A percentile compares a stretch with the other conserved stretches of the same genome.
Conservation (phyloP, 1,140 invertebrate genomes). For the Zaprionus kolodkinae region DNA sequence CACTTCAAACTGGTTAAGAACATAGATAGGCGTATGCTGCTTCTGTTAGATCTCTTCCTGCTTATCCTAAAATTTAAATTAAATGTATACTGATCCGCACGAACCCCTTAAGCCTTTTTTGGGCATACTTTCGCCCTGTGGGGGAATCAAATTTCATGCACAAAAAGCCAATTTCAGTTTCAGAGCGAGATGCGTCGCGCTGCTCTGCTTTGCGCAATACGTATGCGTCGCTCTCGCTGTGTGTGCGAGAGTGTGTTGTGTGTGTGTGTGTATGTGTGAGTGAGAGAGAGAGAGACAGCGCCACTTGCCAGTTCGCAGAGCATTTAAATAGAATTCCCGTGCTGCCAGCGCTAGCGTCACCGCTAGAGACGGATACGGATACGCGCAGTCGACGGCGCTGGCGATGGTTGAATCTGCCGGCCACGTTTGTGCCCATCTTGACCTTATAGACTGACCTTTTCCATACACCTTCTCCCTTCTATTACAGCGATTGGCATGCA, state of each 20-base stretch:
- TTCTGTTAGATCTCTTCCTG: background rate
- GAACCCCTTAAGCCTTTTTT: slow-evolving; percentile 57
- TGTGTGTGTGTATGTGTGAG: slow-evolving; percentile 10
- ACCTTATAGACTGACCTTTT: background rate
- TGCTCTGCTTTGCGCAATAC: slow-evolving; percentile 10
- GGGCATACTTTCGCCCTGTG: slow-evolving; percentile 58
- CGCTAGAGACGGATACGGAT: slow-evolving; percentile 53
- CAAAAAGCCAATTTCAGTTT: slow-evolving; percentile 67
- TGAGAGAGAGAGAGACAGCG: slow-evolving; percentile 38
- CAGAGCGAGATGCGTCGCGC: slow-evolving; percentile 47
- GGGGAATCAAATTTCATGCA: slow-evolving; percentile 73
- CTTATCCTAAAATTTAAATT: background rate
- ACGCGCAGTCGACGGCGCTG: slow-evolving; percentile 21
- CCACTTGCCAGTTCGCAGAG: slow-evolving; percentile 70
- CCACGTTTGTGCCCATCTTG: slow-evolving; percentile 10
- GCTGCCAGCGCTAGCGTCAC: slow-evolving; percentile 27
- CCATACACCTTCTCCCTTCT: background rate
- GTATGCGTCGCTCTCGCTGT: background rate
- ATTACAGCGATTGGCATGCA: slow-evolving; percentile 36
- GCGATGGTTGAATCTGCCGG: slow-evolving; percentile 32
- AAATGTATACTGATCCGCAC: slow-evolving; percentile 2
- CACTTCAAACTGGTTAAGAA: background rate
- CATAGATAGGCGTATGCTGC: background rate
- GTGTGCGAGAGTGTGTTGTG: slow-evolving; percentile 26
- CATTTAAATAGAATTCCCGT: slow-evolving; percentile 75